Evolutionary conservation across 2,888 invertebrate genomes (phyloP).

Genomic region (Tanytarsus gracilentus): DNA sequence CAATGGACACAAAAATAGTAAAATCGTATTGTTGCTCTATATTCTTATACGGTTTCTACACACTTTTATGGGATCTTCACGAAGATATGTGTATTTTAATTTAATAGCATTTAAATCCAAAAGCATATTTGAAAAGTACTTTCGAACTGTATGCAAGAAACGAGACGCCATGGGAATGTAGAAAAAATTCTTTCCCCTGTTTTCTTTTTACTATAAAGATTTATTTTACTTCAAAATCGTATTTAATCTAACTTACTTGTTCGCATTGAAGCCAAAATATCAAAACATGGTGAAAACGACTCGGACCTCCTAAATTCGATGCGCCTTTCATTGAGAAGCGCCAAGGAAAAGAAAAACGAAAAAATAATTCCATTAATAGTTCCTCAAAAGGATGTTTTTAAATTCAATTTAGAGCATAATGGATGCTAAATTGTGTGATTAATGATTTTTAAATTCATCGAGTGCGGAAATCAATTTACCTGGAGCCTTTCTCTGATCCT

Average conservation of each 20-base stretch:
- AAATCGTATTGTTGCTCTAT: too few species aligned
- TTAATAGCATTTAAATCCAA: too few species aligned
- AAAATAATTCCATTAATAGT: background rate
- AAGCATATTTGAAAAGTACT: background rate
- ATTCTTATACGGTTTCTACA: too few species aligned
- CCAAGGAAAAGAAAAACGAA: background rate
- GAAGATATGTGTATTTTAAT: too few species aligned
- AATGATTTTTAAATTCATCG: too few species aligned
- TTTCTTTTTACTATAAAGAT: background rate
- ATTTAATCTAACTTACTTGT: constrained; percentile 47
- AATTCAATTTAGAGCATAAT: too few species aligned
- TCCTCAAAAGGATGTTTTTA: too few species aligned
- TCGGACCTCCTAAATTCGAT: constrained; percentile 56
- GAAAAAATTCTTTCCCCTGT: background rate
- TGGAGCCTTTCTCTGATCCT: constrained; percentile 38
- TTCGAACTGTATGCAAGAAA: background rate
- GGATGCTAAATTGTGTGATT: too few species aligned
- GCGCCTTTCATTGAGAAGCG: constrained; percentile 48
- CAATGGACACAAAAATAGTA: too few species aligned
- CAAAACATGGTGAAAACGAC: constrained; percentile 64
- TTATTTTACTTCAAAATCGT: background rate
- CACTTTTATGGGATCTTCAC: too few species aligned
- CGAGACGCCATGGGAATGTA: background rate
- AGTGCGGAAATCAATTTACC: too few species aligned
- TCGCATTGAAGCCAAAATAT: constrained; percentile 82